Evolutionary conservation across 2,888 invertebrate genomes (phyloP), one percentile per base, ranked within the genome.

Genomic region (Ochlodes sylvanus): DNA sequence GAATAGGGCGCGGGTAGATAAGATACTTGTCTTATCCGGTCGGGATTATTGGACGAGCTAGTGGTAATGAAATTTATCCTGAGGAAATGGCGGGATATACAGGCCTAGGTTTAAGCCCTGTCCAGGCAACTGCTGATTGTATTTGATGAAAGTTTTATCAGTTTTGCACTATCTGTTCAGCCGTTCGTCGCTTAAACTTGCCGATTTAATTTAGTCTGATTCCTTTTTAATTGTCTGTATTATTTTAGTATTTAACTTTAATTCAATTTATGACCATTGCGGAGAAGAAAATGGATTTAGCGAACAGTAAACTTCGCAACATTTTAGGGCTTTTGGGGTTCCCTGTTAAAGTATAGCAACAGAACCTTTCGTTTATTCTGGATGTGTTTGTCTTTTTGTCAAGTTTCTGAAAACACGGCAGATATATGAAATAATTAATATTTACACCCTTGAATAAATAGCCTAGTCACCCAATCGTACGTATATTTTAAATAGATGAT

Each of bases 111-210:
- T 83, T 91, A 91, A 92, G 90, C 90, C 83, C 81, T 86, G 90
- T 88, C 87, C 90, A 87, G 87, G 83, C 88, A 79, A 78, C 82
- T 84, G 80, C 86, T 86, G 92, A 92, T 92, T 90, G 90, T 90
- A 90, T 92, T 90, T 90, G 90, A 92, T 90, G 89, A 87, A 87
- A 89, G 85, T 91, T 91, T 90, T 89, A 91, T 92, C 90, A 89
- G 86, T 89, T 90, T 84, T 79, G 80, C 84, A 82, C 84, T 84
- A 86, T 87, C 83, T 27, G 76, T 73, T 79, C 79, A 68, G 66
- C 68, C 80, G 81, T 86, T 87, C 83, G 80, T 80, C 79, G 79
- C 78, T 76, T 84, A 83, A 86, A 87, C 81, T 79, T 76, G 74
- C 75, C 79, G 80, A 85, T 86, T 85, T 81, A 87, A 88, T 83